These are phyloP conservation scores for Tiphia femorata DNA, from an alignment of 2,888 invertebrate genomes.

Conservation along the genomic window DNA sequence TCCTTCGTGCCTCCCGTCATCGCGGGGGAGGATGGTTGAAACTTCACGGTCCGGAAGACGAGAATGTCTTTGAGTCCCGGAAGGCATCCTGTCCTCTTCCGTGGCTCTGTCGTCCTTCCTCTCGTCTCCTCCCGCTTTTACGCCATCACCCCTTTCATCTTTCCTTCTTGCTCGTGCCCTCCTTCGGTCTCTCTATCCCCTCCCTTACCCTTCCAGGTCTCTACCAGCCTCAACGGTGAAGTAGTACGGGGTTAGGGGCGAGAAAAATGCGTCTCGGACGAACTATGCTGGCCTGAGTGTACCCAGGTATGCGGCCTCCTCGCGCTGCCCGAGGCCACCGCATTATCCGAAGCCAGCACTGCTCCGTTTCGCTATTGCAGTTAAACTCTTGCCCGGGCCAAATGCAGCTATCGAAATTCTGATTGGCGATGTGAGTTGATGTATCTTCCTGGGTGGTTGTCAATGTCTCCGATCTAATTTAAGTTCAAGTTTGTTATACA, in stretches of 20 bases:
- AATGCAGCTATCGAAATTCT: too few species aligned
- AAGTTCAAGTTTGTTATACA: too few species aligned
- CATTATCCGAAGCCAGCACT: too few species aligned
- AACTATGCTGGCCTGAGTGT: conserved; percentile 47
- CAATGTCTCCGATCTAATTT: too few species aligned
- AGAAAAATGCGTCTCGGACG: conserved; percentile 53
- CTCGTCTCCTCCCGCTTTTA: conserved; percentile 1
- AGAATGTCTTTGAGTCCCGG: conserved; percentile 68
- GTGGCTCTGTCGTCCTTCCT: background rate
- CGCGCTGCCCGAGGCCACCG: conserved; percentile 17
- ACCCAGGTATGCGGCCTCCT: conserved; percentile 40
- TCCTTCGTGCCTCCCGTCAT: conserved; percentile 48
- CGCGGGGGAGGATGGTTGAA: conserved; percentile 56
- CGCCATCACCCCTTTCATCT: background rate
- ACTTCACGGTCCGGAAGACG: conserved; percentile 63
- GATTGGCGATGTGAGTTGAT: too few species aligned
- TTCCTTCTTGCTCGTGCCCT: conserved; percentile 17
- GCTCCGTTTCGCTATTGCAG: too few species aligned
- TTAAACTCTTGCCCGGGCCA: too few species aligned
- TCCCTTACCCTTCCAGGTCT: conserved; percentile 16
- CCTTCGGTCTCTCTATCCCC: conserved; percentile 1
- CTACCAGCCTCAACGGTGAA: conserved; percentile 8
- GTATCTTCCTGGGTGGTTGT: too few species aligned
- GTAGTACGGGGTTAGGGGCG: conserved; percentile 36
- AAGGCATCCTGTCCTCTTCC: conserved; percentile 51